Evolutionary conservation across 2,797 vertebrate species (phyloP).

Genomic region (Hemibagrus guttatus): DNA sequence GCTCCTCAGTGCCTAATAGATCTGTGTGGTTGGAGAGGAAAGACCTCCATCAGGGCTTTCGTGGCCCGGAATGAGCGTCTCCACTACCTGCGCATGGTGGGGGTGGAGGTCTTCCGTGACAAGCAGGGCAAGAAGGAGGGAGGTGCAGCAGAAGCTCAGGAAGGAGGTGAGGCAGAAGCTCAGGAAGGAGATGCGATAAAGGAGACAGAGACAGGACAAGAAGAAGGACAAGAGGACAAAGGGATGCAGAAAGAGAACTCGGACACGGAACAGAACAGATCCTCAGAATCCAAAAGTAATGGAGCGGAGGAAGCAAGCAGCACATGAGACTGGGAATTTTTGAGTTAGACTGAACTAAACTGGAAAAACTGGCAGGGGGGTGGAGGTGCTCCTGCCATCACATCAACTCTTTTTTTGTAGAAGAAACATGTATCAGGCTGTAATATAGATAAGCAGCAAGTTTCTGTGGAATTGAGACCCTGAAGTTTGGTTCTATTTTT

Average conservation of each 20-base stretch:
- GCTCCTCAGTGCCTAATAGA: conserved; percentile 91
- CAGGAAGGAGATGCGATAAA: neutral
- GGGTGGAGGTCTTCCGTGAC: conserved; percentile 84
- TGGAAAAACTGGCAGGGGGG: neutral
- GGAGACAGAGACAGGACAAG: neutral
- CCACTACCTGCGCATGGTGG: conserved; percentile 96
- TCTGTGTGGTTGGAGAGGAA: conserved; percentile 96
- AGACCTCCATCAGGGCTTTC: conserved; percentile 94
- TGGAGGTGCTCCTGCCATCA: neutral
- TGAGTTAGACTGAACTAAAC: neutral
- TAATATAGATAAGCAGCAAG: neutral
- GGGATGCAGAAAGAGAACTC: conserved; percentile 48
- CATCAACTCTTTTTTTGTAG: neutral
- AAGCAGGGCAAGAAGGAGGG: conserved; percentile 70
- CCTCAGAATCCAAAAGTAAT: conserved; percentile 52
- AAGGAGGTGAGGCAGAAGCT: conserved; percentile 44
- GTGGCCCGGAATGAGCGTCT: conserved; percentile 92
- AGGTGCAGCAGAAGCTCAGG: conserved; percentile 61
- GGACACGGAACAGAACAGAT: conserved; percentile 43
- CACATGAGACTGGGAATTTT: conserved; percentile 20
- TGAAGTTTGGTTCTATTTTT: neutral
- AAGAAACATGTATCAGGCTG: neutral
- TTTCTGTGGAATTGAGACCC: neutral
- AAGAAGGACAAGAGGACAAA: conserved; percentile 30
- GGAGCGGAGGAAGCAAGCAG: conserved; percentile 38